Evolutionary conservation across 2,888 invertebrate genomes (phyloP).

Genomic region (Erynnis tages): DNA sequence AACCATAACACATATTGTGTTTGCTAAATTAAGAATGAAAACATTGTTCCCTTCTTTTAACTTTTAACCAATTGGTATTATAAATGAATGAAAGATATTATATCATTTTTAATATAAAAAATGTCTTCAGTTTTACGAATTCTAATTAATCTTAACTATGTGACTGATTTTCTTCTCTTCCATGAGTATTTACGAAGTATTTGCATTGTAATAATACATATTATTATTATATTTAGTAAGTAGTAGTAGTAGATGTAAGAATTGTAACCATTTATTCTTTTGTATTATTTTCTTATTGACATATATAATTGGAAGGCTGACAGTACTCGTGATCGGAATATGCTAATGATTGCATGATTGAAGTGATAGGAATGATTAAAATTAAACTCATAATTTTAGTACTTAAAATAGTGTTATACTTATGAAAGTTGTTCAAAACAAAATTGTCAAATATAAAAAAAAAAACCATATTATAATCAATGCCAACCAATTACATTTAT

Average conservation of each 20-base stretch:
- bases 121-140: background rate
- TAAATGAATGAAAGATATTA: too few species aligned
- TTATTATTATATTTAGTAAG: too few species aligned
- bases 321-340: conserved; percentile 8
- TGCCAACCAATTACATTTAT: too few species aligned
- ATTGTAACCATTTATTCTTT: conserved; percentile 16
- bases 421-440: conserved; percentile 7
- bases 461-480: too few species aligned
- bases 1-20: too few species aligned
- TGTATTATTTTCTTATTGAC: conserved; percentile 12
- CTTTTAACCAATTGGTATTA: too few species aligned
- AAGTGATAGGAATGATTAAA: conserved; percentile 5
- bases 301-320: conserved; percentile 21
- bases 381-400: conserved; percentile 11
- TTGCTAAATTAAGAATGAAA: too few species aligned
- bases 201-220: conserved; percentile 13
- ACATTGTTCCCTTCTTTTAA: too few species aligned
- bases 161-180: conserved; percentile 24
- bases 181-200: conserved; percentile 22
- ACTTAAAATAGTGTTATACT: conserved; percentile 11
- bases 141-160: conserved; percentile 7
- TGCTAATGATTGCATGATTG: conserved; percentile 8
- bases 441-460: background rate
- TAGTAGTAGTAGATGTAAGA: conserved; percentile 24
- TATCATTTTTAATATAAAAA: too few species aligned